phyloP scores from a whole-genome alignment of 2,888 invertebrate genomes.

The Perizoma affinitatum region DNA sequence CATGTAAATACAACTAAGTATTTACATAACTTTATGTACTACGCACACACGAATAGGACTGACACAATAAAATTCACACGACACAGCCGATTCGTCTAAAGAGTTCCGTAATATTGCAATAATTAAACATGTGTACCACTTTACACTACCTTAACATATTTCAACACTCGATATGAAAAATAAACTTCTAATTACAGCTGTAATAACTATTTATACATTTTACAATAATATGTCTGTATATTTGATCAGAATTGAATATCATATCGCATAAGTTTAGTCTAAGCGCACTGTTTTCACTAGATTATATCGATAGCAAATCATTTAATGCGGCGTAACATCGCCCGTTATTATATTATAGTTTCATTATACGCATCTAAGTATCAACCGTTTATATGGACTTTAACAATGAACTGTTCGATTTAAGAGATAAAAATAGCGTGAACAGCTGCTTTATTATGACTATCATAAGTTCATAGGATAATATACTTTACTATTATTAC shows the following conservation, averaged over 20 bases:
- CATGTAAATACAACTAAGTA: slow-evolving; percentile 42
- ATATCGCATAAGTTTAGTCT: slow-evolving; percentile 67
- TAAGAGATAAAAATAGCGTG: slow-evolving; percentile 71
- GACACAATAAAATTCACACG: slow-evolving; percentile 73
- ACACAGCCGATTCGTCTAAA: slow-evolving; percentile 83
- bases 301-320: slow-evolving; percentile 65
- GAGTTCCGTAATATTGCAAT: slow-evolving; percentile 71
- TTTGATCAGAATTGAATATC: slow-evolving; percentile 63
- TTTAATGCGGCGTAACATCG: slow-evolving; percentile 46
- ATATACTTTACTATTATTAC: slow-evolving; percentile 68
- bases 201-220: slow-evolving; percentile 84
- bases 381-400: slow-evolving; percentile 69
- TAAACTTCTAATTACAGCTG: slow-evolving; percentile 84
- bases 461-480: slow-evolving; percentile 71
- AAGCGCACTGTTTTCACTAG: slow-evolving; percentile 76
- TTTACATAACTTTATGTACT: slow-evolving; percentile 72
- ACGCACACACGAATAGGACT: slow-evolving; percentile 62
- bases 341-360: slow-evolving; percentile 57
- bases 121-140: slow-evolving; percentile 73
- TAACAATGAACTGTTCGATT: slow-evolving; percentile 65
- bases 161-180: slow-evolving; percentile 84
- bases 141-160: slow-evolving; percentile 81
- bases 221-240: slow-evolving; percentile 69
- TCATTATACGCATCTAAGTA: slow-evolving; percentile 67
- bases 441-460: slow-evolving; percentile 60